Evolutionary conservation across 2,797 vertebrate genomes (phyloP).

Genomic region (Sternarchorhynchus goeldii): DNA sequence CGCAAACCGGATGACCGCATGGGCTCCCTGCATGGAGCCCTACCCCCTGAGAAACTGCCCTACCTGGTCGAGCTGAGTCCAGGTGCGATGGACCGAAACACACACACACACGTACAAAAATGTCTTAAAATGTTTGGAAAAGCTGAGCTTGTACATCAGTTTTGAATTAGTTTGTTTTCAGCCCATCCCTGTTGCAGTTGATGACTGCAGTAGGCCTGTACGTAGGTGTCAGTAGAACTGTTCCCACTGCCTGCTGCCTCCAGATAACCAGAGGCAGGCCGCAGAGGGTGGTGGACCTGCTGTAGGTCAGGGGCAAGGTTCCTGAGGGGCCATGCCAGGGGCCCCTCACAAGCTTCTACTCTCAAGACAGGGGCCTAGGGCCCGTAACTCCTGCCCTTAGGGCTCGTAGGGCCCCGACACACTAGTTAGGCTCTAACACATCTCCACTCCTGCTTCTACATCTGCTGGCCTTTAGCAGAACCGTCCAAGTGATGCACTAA

Average conservation of each 20-base stretch:
- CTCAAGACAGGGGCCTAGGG: too few species aligned
- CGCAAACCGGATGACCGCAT: slow-evolving; percentile 83
- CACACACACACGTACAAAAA: neutral
- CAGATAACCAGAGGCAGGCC: too few species aligned
- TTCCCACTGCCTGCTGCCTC: neutral
- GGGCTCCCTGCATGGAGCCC: slow-evolving; percentile 71
- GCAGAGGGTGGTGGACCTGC: too few species aligned
- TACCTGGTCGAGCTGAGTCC: slow-evolving; percentile 97
- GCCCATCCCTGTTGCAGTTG: too few species aligned
- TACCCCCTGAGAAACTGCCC: slow-evolving; percentile 92
- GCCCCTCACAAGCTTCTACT: too few species aligned
- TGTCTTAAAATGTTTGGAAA: neutral
- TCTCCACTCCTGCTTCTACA: slow-evolving; percentile 68
- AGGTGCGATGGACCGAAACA: slow-evolving; percentile 73
- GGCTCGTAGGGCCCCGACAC: too few species aligned
- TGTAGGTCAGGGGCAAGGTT: too few species aligned
- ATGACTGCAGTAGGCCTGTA: neutral
- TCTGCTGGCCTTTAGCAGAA: slow-evolving; percentile 39
- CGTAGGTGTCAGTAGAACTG: slow-evolving; percentile 20
- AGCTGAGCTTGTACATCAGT: too few species aligned
- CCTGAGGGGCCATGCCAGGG: too few species aligned
- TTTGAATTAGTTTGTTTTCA: too few species aligned
- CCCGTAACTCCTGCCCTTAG: too few species aligned
- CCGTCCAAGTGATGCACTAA: slow-evolving; percentile 44
- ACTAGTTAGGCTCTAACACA: slow-evolving; percentile 20